These are phyloP conservation scores for Hipposideros larvatus DNA, from an alignment of 2,797 vertebrate genomes.

Conservation along the genomic window DNA sequence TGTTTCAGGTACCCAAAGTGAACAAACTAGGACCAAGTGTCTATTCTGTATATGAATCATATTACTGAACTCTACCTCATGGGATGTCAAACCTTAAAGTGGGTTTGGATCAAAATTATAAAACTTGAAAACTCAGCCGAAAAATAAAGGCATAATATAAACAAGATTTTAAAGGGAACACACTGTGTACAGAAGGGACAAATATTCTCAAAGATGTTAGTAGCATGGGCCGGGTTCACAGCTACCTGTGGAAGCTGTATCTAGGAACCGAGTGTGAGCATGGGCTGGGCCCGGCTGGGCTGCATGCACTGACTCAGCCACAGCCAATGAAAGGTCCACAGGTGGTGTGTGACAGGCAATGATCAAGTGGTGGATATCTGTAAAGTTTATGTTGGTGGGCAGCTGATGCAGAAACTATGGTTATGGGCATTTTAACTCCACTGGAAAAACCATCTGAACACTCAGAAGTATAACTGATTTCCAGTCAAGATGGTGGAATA, in stretches of 20 bases:
- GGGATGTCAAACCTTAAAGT: background rate
- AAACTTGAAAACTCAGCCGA: background rate
- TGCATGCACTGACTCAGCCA: too few species aligned
- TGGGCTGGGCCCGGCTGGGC: too few species aligned
- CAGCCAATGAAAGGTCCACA: background rate
- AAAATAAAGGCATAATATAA: background rate
- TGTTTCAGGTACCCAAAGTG: background rate
- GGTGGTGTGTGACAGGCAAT: background rate
- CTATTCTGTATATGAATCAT: background rate
- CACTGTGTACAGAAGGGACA: background rate
- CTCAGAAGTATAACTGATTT: background rate
- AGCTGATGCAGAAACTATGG: background rate
- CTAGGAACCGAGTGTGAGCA: too few species aligned
- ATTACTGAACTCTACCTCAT: background rate
- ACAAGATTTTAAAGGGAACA: background rate
- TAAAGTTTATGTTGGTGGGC: background rate
- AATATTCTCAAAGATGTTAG: background rate
- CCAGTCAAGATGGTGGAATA: too few species aligned
- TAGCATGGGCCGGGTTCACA: too few species aligned
- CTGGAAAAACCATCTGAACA: slow-evolving; percentile 64
- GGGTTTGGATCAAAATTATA: background rate
- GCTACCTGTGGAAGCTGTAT: too few species aligned
- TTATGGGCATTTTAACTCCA: background rate
- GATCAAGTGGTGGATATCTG: background rate
- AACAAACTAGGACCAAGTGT: background rate